Percentiles rank a stretch among this genome's conserved stretches.
Conservation (phyloP, 1,140 invertebrate species). For the Oryctes rhinoceros region DNA sequence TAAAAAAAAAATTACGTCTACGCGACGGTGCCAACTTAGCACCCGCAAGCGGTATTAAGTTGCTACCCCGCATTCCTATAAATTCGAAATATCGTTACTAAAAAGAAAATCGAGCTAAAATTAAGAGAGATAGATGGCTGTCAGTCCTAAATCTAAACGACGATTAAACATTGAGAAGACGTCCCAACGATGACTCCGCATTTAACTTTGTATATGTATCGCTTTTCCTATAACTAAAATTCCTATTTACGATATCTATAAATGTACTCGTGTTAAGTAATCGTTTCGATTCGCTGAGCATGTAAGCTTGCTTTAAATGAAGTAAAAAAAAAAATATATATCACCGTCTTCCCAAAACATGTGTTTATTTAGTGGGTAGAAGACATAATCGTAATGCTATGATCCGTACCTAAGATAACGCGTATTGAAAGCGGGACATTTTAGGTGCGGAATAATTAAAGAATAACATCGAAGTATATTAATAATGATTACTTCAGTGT, state of each 20-base stretch:
- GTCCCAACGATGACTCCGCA: conserved; percentile 33
- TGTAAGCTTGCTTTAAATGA: conserved; percentile 26
- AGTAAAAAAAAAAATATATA: conserved; percentile 30
- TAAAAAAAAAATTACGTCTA: conserved; percentile 28
- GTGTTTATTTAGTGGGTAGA: conserved; percentile 28
- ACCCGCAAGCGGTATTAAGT: neutral
- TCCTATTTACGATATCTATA: neutral
- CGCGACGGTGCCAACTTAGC: neutral
- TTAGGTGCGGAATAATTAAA: neutral
- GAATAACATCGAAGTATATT: conserved; percentile 37
- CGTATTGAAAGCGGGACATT: neutral
- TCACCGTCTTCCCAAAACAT: conserved; percentile 21
- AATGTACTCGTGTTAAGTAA: neutral
- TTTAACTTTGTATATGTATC: conserved; percentile 36
- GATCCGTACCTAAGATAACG: neutral
- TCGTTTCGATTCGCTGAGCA: neutral
- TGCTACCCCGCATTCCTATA: conserved; percentile 1
- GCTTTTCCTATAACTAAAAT: neutral
- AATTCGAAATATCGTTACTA: conserved; percentile 33
- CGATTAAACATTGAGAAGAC: conserved; percentile 15
- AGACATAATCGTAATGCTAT: conserved; percentile 4
- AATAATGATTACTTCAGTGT: conserved; percentile 24
- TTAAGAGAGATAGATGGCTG: conserved; percentile 59
- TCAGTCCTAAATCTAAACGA: conserved; percentile 47
- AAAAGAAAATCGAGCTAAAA: conserved; percentile 48